phyloP scores from a whole-genome alignment of 2,113 vertebrate genomes.

The Meleagris gallopavo region DNA sequence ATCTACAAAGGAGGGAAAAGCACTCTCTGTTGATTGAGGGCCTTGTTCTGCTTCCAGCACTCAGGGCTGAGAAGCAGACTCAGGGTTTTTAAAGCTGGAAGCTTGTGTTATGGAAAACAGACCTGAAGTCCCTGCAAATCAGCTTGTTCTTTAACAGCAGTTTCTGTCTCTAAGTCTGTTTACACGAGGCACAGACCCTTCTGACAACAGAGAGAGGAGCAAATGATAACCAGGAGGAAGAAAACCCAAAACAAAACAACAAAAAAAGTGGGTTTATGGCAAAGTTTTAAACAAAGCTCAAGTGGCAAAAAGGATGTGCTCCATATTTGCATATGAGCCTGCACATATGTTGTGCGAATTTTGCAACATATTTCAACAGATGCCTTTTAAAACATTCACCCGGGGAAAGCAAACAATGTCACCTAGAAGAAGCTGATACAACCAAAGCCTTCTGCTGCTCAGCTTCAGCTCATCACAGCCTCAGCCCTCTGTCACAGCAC shows the following conservation, averaged over 20 bases:
- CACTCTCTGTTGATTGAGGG: neutral
- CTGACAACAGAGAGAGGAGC: neutral
- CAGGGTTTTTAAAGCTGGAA: neutral
- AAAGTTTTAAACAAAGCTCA: constrained; percentile 44
- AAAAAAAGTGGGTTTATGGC: neutral
- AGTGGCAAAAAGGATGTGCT: constrained; percentile 50
- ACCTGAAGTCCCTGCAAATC: neutral
- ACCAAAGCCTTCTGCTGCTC: constrained; percentile 63
- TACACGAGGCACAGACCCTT: neutral
- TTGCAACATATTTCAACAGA: constrained; percentile 54
- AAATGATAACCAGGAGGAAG: neutral
- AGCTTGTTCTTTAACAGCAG: neutral
- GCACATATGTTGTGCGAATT: constrained; percentile 67
- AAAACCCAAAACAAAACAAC: neutral
- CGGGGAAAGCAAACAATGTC: constrained; percentile 64
- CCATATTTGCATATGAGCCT: constrained; percentile 17
- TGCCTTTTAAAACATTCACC: constrained; percentile 59
- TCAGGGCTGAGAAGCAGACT: neutral
- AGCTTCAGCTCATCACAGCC: constrained; percentile 34
- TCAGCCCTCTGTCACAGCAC: neutral
- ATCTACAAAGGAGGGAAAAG: neutral
- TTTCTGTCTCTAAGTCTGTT: neutral
- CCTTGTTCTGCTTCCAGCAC: neutral
- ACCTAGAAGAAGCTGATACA: constrained; percentile 48
- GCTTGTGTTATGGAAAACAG: neutral